Evolutionary conservation across 2,888 invertebrate genomes (phyloP), one percentile per base, ranked within the genome.

Genomic region (Matsumyia berberina): DNA sequence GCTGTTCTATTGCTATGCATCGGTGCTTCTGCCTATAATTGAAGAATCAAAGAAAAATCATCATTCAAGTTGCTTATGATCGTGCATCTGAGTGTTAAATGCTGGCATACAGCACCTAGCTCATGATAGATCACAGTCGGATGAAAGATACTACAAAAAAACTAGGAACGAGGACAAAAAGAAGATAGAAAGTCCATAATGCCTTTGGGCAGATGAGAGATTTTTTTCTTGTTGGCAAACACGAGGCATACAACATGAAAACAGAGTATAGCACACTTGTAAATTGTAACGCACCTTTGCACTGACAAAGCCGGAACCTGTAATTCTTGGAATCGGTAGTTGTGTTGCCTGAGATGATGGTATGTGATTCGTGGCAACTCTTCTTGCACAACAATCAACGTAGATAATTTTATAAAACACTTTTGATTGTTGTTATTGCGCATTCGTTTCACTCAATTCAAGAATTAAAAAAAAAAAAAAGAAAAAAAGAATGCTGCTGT

Each of bases 301-400:
- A 76, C 70, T 76, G 62, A 76, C 69, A 81, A 74, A 81, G 81
- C 76, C 76, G 81, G 81, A 81, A 81, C 81, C 76, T 64, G 76
- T 31, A 42, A 11, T 76, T 69, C 76, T 76, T 49, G 37, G 76
- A 76, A 62, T 62, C 12, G 37, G 9, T 57, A 11, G 33, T 2
- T 39, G 7, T 33, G 35, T 17, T 35, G 58, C 51, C 58, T 53
- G 24, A 7, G 8, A 44, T 12, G 11, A 51, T 33, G 5, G 24
- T 15, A 42, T 29, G 49, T 46, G 66, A 67, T 57, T 49, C 58
- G 58, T 76, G 66, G 66, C 76, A 64, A 35, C 12, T 35, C 19
- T 35, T 17, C 24, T 29, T 37, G 0, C 9, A 57, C 19, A 17
- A 15, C 11, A 5, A n/a, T 12, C 12, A 12, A 5, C 11, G 51